A percentile compares a stretch with the other conserved stretches of the same genome.
Conservation (phyloP, 1,140 invertebrate species). For the Cyclina sinensis region DNA sequence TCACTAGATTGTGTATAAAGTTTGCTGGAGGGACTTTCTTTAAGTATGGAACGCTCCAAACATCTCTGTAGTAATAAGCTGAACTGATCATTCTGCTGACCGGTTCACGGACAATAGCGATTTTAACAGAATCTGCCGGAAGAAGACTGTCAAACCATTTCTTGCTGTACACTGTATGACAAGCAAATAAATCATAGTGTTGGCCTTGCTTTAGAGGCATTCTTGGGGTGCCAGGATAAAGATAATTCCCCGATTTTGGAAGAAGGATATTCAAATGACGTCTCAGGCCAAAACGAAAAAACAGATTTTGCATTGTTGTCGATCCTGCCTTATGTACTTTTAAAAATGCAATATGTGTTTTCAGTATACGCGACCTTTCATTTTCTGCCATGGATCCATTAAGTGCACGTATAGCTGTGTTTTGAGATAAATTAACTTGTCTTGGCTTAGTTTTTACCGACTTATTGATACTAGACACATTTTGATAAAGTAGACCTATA, state of each 20-base stretch:
- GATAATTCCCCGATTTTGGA: slow-evolving; percentile 74
- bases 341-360: slow-evolving; percentile 48
- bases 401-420: too few relatives aligned
- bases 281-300: slow-evolving; percentile 87
- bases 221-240: background rate
- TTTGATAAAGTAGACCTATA: too few relatives aligned
- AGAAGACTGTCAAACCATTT: slow-evolving; percentile 56
- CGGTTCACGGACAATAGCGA: slow-evolving; percentile 75
- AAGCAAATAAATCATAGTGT: slow-evolving; percentile 42
- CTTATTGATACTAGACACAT: too few relatives aligned
- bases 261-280: slow-evolving; percentile 87
- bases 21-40: slow-evolving; percentile 54
- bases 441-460: too few relatives aligned
- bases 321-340: slow-evolving; percentile 87
- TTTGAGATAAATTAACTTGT: too few relatives aligned
- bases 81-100: slow-evolving; percentile 69
- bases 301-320: slow-evolving; percentile 87
- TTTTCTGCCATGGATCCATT: too few relatives aligned
- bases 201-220: background rate
- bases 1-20: slow-evolving; percentile 55
- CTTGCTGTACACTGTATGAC: slow-evolving; percentile 68
- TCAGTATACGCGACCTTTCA: too few relatives aligned
- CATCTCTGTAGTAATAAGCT: slow-evolving; percentile 70
- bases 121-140: slow-evolving; percentile 68
- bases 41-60: slow-evolving; percentile 12